Evolutionary conservation across 1,140 invertebrate species (phyloP).

Genomic region (Homalodisca vitripennis): DNA sequence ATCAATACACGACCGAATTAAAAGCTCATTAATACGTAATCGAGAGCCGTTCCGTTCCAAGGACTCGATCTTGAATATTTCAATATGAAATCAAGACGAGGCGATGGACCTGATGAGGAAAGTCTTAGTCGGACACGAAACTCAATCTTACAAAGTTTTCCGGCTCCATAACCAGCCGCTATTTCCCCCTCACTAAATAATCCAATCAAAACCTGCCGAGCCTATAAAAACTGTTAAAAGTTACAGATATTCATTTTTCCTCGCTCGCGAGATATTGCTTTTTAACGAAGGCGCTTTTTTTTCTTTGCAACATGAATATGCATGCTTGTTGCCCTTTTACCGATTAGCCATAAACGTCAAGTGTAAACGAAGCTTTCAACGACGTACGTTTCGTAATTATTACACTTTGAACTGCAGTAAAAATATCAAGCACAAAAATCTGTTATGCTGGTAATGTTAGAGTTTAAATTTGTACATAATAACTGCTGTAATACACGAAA

Average conservation of each 20-base stretch:
- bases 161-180: background rate
- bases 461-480: too few species aligned
- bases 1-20: slow-evolving; percentile 17
- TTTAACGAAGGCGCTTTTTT: too few species aligned
- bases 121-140: slow-evolving; percentile 5
- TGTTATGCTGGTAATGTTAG: too few species aligned
- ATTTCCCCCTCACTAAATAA: background rate
- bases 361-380: too few species aligned
- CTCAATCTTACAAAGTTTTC: slow-evolving; percentile 7
- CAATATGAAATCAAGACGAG: slow-evolving; percentile 9
- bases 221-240: slow-evolving; percentile 18
- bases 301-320: too few species aligned
- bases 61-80: slow-evolving; percentile 9
- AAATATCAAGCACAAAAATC: too few species aligned
- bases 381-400: too few species aligned
- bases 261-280: too few species aligned
- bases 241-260: background rate
- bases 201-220: slow-evolving; percentile 1
- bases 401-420: too few species aligned
- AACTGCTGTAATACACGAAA: too few species aligned
- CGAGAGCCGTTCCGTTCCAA: background rate
- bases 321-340: too few species aligned
- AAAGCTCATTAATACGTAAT: slow-evolving; percentile 16
- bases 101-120: slow-evolving; percentile 8
- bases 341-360: too few species aligned